Base-by-base conservation (phyloP, 2,888 invertebrate genomes). In the Rhagophthalmus giganteus region DNA sequence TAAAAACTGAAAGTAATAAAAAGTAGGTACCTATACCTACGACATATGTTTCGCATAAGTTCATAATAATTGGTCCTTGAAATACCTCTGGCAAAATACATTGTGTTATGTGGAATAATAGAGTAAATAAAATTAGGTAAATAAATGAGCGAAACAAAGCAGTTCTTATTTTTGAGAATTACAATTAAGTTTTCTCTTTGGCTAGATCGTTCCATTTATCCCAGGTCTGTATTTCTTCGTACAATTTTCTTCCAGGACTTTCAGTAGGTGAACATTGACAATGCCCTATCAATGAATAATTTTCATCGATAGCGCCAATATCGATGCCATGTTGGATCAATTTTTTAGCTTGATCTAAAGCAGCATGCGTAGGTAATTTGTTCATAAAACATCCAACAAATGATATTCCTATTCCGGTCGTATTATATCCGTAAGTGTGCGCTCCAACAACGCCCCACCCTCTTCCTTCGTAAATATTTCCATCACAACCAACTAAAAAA, bases 401-500 rank as follows among this genome's bases (percentile, higher is more conserved):
- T 15, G 76, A 70, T 28, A 81, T 77, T n/a, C 80, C 81, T 13
- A 73, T 24, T 10, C 79, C 74, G 39, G 66, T 71, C 25, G 59
- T 68, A 59, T 83, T 82, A 56, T 79, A 82, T 16, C 76, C 73
- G 41, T 70, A 66, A 0, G 81, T 78, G 55, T 82, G 81, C 1
- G 79, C 77, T 1, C 82, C 82, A 44, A 77, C 73, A 1, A 71
- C 67, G 1, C 72, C 72, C 81, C 81, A 83, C 1, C 82, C 81
- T 41, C 78, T 68, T 3, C 81, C 82, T 67, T 81, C 79, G 58
- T 81, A 83, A 1, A 78, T 69, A 30, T 76, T 78, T 12, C 81
- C 81, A 65, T 82, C 81, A 8, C 78, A 77, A 16, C 82, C 81
- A 39, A 82, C 71, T 7, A 82, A 55, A 55, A 81, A 83, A 59